phyloP scores from a whole-genome alignment of 2,113 vertebrate genomes.

The Oreotrochilus melanogaster region DNA sequence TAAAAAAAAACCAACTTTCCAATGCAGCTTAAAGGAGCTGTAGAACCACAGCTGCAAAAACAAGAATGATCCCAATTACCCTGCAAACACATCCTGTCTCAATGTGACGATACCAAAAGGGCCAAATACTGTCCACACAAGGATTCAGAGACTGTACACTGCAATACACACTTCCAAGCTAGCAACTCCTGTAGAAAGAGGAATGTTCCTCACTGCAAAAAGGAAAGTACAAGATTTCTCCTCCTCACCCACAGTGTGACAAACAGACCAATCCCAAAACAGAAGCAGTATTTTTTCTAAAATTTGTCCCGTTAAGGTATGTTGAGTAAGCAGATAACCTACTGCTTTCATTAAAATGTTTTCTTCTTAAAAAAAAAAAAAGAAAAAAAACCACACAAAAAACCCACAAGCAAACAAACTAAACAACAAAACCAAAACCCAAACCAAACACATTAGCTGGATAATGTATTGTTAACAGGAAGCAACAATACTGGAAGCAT shows the following conservation, averaged over 20 bases:
- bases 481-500: neutral
- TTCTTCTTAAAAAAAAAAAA: neutral
- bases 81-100: neutral
- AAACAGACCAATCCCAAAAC: neutral
- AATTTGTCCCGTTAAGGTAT: neutral
- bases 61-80: neutral
- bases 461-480: neutral
- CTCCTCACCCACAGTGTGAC: neutral
- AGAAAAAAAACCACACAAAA: neutral
- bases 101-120: neutral
- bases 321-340: neutral
- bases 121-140: neutral
- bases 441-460: neutral
- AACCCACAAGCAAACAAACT: too few relatives aligned
- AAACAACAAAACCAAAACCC: too few relatives aligned
- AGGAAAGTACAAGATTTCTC: neutral
- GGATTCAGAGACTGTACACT: neutral
- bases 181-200: neutral
- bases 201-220: neutral
- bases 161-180: neutral
- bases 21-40: neutral
- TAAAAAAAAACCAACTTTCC: neutral
- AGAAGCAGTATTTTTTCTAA: neutral
- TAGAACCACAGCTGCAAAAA: neutral
- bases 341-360: neutral